These are phyloP conservation scores for Uropsilus gracilis DNA, from an alignment of 2,113 vertebrate genomes.

Conservation along the genomic window DNA sequence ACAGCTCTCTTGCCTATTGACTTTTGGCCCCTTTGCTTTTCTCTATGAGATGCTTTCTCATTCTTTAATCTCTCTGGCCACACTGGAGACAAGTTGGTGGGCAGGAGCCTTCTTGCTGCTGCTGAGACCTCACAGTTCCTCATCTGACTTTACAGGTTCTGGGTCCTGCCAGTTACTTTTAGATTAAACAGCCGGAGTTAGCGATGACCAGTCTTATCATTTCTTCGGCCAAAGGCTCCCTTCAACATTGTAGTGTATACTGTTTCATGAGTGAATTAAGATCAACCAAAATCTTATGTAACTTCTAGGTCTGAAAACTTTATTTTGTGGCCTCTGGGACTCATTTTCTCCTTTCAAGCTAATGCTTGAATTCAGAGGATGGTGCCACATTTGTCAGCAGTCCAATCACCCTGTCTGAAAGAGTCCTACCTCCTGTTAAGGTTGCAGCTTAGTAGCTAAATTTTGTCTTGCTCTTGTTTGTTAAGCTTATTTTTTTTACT, in stretches of 20 bases:
- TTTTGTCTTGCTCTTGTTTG: neutral
- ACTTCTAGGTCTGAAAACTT: neutral
- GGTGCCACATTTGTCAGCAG: neutral
- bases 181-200: neutral
- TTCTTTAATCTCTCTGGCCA: neutral
- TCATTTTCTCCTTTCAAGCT: neutral
- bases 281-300: neutral
- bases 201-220: neutral
- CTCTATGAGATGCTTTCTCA: neutral
- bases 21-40: neutral
- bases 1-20: neutral
- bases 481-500: neutral
- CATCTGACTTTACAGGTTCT: neutral
- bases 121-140: neutral
- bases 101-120: neutral
- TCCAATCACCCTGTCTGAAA: neutral
- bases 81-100: neutral
- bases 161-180: neutral
- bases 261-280: neutral
- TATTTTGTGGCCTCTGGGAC: neutral
- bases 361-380: neutral
- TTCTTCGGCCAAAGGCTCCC: neutral
- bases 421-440: neutral
- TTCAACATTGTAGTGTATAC: neutral
- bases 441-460: neutral